These are phyloP conservation scores for Pterocles gutturalis DNA, from an alignment of 2,113 vertebrate genomes.

Conservation along the genomic window DNA sequence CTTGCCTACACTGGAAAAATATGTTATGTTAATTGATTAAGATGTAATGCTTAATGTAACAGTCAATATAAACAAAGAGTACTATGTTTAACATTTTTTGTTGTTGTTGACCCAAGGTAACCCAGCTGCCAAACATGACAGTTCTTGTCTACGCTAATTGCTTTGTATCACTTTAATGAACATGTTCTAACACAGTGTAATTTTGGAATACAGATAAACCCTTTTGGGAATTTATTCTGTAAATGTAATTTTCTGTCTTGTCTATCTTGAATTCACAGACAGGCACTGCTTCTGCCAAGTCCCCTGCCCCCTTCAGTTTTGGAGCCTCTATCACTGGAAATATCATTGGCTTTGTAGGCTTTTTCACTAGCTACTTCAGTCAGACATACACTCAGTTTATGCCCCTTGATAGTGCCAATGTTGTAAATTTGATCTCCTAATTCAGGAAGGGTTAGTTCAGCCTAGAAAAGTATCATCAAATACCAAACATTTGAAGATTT, in stretches of 20 bases:
- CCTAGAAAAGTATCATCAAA: not conserved
- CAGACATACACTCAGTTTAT: not conserved
- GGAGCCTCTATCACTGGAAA: not conserved
- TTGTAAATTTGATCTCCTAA: not conserved
- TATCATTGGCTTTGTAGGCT: not conserved
- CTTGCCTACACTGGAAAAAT: conserved; percentile 23
- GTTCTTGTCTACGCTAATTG: not conserved
- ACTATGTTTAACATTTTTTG: not conserved
- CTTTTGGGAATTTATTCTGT: conserved; percentile 35
- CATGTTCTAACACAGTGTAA: not conserved
- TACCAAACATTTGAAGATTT: not conserved
- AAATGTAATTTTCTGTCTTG: not conserved
- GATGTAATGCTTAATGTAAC: not conserved
- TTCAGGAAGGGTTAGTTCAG: not conserved
- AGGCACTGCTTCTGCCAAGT: not conserved
- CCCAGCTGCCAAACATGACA: conserved; percentile 24
- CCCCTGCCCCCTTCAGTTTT: not conserved
- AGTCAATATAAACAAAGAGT: conserved; percentile 24
- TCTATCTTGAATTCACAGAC: not conserved
- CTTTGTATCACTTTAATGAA: conserved; percentile 7
- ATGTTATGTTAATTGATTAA: conserved; percentile 26
- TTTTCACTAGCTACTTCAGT: not conserved
- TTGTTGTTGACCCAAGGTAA: conserved; percentile 7
- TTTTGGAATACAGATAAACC: not conserved
- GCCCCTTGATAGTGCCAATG: not conserved